A percentile compares a stretch with the other conserved stretches of the same genome.
These are phyloP conservation scores for Aphodius sticticus DNA, from an alignment of 2,888 invertebrate species.

Conservation along the genomic window DNA sequence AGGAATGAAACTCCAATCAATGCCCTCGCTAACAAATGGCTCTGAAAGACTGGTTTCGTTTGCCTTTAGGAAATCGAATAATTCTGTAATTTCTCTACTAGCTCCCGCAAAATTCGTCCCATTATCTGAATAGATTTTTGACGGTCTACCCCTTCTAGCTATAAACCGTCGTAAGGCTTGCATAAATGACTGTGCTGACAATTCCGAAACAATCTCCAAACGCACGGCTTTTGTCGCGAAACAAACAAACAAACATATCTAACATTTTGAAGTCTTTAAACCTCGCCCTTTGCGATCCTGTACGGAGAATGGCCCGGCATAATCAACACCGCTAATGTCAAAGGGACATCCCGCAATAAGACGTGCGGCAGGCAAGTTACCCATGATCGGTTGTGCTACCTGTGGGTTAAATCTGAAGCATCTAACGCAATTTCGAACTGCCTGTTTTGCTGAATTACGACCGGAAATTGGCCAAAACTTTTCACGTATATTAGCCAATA, in stretches of 20 bases:
- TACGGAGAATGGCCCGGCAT: constrained; percentile 41
- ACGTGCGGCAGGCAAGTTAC: constrained; percentile 37
- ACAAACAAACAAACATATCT: constrained; percentile 43
- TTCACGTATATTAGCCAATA: constrained; percentile 40
- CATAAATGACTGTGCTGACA: constrained; percentile 41
- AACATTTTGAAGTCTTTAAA: constrained; percentile 37
- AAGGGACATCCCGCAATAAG: constrained; percentile 38
- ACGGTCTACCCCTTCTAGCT: constrained; percentile 36
- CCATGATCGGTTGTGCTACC: constrained; percentile 38
- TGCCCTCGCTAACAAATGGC: background rate
- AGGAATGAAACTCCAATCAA: constrained; percentile 48
- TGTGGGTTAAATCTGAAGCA: constrained; percentile 41
- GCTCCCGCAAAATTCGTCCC: constrained; percentile 40
- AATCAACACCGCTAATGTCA: constrained; percentile 40
- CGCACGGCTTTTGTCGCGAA: constrained; percentile 42
- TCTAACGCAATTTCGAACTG: constrained; percentile 32
- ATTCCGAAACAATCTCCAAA: constrained; percentile 41
- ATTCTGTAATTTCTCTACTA: constrained; percentile 27
- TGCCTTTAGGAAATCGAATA: constrained; percentile 21
- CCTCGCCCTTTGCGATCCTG: constrained; percentile 35
- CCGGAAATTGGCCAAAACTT: constrained; percentile 34
- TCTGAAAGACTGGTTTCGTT: background rate
- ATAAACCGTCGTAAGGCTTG: constrained; percentile 38
- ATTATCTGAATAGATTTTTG: constrained; percentile 37
- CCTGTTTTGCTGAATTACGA: constrained; percentile 37